These are phyloP conservation scores for Megamerina dolium DNA, from an alignment of 2,888 invertebrate species.

Conservation along the genomic window DNA sequence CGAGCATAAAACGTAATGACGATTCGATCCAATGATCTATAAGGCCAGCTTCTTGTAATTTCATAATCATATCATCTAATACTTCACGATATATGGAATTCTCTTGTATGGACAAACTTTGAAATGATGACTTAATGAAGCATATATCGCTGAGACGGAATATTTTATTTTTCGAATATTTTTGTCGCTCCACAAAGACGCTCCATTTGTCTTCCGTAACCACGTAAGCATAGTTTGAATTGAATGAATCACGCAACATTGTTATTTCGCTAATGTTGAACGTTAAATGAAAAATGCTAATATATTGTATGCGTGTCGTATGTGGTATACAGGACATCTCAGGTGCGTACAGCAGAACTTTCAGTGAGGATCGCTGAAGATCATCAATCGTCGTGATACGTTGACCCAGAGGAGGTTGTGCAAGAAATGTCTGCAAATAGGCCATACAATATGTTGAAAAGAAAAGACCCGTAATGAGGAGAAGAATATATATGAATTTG, in stretches of 20 bases:
- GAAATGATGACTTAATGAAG: not conserved
- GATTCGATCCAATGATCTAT: too few relatives aligned
- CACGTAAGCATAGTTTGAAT: constrained; percentile 32
- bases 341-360: constrained; percentile 25
- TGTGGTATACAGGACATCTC: constrained; percentile 17
- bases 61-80: not conserved
- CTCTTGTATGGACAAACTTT: not conserved
- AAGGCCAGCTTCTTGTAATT: not conserved
- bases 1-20: too few relatives aligned
- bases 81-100: too few relatives aligned
- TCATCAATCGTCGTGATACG: not conserved
- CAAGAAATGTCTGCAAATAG: constrained; percentile 1
- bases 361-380: constrained; percentile 8
- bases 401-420: not conserved
- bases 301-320: not conserved
- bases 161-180: not conserved
- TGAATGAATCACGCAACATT: constrained; percentile 28
- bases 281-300: not conserved
- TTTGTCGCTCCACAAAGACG: constrained; percentile 35
- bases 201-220: constrained; percentile 31
- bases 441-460: not conserved
- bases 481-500: not conserved
- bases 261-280: constrained; percentile 21
- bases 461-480: not conserved
- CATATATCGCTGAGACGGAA: constrained; percentile 3